phyloP scores from a whole-genome alignment of 2,888 invertebrate genomes.

The Nomada ruficornis region DNA sequence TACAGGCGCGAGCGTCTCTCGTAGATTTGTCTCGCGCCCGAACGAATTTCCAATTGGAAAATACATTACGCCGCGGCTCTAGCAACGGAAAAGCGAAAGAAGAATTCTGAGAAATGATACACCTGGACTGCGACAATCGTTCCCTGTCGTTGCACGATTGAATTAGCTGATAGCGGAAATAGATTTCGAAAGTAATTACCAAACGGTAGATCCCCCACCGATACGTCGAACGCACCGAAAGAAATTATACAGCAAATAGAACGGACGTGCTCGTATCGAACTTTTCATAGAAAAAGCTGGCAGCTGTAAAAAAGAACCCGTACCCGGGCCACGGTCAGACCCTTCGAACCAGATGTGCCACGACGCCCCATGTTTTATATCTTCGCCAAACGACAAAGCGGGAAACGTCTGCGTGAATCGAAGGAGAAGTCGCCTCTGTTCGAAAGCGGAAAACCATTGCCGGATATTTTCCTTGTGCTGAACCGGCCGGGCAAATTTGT shows the following conservation, averaged over 20 bases:
- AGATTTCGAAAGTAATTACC: no score
- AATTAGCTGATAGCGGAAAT: no score
- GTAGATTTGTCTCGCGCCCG: neutral
- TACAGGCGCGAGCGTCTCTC: neutral
- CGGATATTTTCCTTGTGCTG: neutral
- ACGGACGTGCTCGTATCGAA: neutral
- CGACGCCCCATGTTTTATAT: neutral
- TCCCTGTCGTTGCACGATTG: no score
- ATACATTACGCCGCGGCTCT: neutral
- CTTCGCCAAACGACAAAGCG: no score
- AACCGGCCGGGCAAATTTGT: neutral
- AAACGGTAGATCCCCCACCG: no score
- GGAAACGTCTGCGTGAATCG: neutral
- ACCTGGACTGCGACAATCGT: no score
- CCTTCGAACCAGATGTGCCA: neutral
- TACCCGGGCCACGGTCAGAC: neutral
- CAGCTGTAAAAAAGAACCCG: conserved; percentile 1
- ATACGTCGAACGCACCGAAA: no score
- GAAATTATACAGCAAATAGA: neutral
- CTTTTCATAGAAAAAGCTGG: neutral
- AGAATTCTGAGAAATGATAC: neutral
- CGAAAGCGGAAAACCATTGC: no score
- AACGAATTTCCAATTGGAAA: neutral
- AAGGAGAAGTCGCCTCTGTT: neutral
- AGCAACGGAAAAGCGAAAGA: neutral